A percentile compares a stretch with the other conserved stretches of the same genome.
These are phyloP conservation scores for Gasterosteus nipponicus DNA, from an alignment of 2,113 vertebrate genomes.

Conservation along the genomic window DNA sequence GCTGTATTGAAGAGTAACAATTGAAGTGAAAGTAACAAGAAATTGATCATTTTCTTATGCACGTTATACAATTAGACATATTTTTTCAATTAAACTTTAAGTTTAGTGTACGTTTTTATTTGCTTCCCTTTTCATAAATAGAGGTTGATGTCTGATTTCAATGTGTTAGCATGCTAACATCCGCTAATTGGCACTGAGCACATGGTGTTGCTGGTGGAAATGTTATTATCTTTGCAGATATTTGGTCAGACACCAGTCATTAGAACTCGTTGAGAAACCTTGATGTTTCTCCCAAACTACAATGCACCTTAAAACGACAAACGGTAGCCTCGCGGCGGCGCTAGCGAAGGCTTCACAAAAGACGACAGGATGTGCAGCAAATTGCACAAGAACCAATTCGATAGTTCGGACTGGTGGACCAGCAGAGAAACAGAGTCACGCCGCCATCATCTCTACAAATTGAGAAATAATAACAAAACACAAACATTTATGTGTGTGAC, in stretches of 20 bases:
- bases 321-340: background rate
- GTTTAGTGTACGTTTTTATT: background rate
- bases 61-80: background rate
- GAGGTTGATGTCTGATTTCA: background rate
- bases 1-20: no score
- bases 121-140: background rate
- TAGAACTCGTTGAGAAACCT: no score
- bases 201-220: background rate
- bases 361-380: background rate
- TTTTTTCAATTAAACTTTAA: background rate
- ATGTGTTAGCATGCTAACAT: background rate
- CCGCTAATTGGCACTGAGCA: background rate
- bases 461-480: background rate
- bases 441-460: background rate
- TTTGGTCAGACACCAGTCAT: no score
- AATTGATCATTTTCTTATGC: no score
- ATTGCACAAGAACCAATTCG: background rate
- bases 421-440: background rate
- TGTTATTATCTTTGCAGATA: background rate
- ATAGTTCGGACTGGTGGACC: background rate
- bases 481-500: conserved; percentile 17
- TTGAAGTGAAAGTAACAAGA: no score
- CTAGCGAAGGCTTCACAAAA: background rate
- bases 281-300: background rate
- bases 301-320: background rate